Conservation (phyloP, 2,888 invertebrate genomes). For the Elmis aenea region DNA sequence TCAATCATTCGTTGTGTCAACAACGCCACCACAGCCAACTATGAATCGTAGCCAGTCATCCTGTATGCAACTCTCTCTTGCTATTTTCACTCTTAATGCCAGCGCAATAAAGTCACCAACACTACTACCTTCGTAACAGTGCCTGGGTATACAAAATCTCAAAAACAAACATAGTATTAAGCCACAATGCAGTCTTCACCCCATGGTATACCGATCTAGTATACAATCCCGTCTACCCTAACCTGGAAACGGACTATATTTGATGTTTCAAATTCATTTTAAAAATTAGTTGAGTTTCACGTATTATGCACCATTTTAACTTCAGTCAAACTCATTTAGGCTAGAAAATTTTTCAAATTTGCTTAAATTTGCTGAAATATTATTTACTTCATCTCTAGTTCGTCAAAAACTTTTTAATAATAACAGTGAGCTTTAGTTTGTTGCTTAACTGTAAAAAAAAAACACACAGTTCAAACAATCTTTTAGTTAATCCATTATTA, state of each 20-base stretch:
- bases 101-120: conserved; percentile 6
- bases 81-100: conserved; percentile 18
- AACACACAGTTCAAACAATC: no score
- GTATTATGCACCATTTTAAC: no score
- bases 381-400: no score
- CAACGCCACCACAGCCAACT: conserved; percentile 31
- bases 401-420: no score
- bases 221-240: conserved; percentile 8
- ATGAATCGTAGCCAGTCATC: conserved; percentile 32
- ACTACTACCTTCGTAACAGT: conserved; percentile 28
- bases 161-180: conserved; percentile 42
- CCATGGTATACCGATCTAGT: conserved; percentile 20
- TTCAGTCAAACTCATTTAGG: no score
- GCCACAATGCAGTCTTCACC: conserved; percentile 34
- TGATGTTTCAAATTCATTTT: no score
- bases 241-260: conserved; percentile 13
- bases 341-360: no score
- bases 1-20: conserved; percentile 42
- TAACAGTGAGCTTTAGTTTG: no score
- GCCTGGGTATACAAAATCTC: conserved; percentile 39
- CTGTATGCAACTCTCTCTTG: conserved; percentile 7
- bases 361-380: no score
- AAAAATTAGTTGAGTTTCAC: no score
- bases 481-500: no score
- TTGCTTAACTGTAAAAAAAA: no score